Conservation (phyloP, 2,113 vertebrate species). For the Benitochromis conjunctus region DNA sequence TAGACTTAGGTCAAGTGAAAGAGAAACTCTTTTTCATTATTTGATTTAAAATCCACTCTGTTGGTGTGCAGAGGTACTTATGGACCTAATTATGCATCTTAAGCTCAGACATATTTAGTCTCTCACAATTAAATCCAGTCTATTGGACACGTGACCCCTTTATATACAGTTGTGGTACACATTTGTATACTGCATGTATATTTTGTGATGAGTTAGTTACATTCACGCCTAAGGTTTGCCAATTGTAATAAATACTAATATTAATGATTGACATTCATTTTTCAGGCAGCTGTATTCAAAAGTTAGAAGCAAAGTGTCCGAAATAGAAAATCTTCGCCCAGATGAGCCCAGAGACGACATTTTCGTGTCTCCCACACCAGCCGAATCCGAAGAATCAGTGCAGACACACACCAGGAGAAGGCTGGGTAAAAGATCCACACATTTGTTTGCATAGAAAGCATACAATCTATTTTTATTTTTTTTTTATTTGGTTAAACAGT, state of each 20-base stretch:
- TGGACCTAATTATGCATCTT: not conserved
- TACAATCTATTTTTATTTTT: no score
- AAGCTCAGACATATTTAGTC: not conserved
- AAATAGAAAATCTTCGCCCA: not conserved
- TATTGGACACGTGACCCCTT: not conserved
- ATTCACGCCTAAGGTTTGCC: not conserved
- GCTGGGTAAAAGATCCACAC: not conserved
- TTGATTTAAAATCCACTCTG: not conserved
- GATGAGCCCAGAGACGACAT: not conserved
- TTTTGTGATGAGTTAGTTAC: not conserved
- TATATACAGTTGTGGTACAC: not conserved
- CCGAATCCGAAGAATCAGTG: not conserved
- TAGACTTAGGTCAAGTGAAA: not conserved
- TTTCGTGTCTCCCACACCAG: not conserved
- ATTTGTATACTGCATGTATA: not conserved
- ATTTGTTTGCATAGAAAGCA: not conserved
- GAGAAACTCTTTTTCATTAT: not conserved
- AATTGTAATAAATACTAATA: not conserved
- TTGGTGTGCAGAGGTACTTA: not conserved
- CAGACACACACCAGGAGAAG: not conserved
- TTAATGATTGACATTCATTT: not conserved
- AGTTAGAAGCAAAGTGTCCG: not conserved
- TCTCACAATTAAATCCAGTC: not conserved
- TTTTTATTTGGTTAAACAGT: not conserved
- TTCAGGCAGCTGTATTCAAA: not conserved